Conservation (phyloP, 2,113 vertebrate species). For the Neogale vison region DNA sequence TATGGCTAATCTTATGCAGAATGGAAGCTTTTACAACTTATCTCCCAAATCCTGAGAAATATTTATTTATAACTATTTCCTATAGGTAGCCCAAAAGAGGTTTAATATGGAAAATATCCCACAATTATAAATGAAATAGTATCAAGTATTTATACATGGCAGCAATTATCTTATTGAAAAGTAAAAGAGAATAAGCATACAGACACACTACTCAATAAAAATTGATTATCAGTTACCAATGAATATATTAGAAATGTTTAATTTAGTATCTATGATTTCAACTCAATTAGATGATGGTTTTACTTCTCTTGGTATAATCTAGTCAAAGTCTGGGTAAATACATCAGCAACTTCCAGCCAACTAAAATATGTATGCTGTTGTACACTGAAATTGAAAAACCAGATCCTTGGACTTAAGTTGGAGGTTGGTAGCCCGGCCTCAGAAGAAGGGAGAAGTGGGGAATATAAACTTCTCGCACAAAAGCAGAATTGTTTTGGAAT, state of each 20-base stretch:
- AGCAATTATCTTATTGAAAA: background rate
- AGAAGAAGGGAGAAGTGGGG: background rate
- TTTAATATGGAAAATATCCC: background rate
- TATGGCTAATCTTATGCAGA: background rate
- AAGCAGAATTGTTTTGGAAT: background rate
- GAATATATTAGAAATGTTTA: background rate
- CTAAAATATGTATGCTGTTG: background rate
- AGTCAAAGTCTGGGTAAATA: background rate
- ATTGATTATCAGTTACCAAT: background rate
- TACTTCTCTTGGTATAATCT: background rate
- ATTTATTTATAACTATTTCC: background rate
- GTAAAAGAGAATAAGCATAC: background rate
- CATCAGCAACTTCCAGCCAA: background rate
- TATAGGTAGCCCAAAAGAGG: background rate
- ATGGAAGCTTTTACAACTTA: background rate
- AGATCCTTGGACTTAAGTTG: background rate
- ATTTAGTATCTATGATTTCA: background rate
- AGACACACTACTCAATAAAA: background rate
- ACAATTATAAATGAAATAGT: background rate
- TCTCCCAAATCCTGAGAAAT: conserved; percentile 32
- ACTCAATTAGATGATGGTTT: background rate
- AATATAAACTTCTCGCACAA: background rate
- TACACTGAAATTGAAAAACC: background rate
- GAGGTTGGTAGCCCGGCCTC: background rate
- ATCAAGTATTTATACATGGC: background rate